Conservation (phyloP, 2,888 invertebrate genomes). For the Nemoura dubitans region DNA sequence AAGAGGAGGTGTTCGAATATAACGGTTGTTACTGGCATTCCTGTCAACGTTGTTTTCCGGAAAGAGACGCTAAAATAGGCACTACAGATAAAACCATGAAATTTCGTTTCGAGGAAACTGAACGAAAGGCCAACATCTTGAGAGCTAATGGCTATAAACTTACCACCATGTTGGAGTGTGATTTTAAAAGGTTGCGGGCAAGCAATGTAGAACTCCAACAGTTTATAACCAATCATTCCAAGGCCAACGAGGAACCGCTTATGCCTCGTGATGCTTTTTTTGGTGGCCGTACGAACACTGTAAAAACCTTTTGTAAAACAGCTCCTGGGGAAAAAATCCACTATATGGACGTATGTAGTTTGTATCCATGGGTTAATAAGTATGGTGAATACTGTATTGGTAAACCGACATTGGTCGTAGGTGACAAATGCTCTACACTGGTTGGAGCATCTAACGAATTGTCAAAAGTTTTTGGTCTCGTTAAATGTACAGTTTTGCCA, state of each 20-base stretch:
- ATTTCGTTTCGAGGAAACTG: neutral
- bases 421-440: neutral
- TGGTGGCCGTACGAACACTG: constrained; percentile 54
- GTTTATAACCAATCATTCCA: neutral
- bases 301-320: constrained; percentile 51
- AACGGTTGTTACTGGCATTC: constrained; percentile 48
- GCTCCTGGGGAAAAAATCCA: constrained; percentile 52
- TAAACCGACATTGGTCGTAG: constrained; percentile 53
- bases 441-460: neutral
- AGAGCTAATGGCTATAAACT: constrained; percentile 46
- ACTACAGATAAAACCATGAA: neutral
- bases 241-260: constrained; percentile 48
- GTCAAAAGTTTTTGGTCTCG: constrained; percentile 52
- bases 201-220: no score
- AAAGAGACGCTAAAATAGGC: neutral
- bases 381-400: constrained; percentile 54
- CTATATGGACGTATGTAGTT: constrained; percentile 54
- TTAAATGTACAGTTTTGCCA: constrained; percentile 53
- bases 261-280: constrained; percentile 54
- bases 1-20: neutral
- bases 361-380: constrained; percentile 55
- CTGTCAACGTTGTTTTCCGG: neutral
- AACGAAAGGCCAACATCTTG: neutral
- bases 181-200: constrained; percentile 36
- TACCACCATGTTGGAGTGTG: constrained; percentile 48